Evolutionary conservation across 2,797 vertebrate species (phyloP), one percentile per base, ranked within the genome.

Genomic region (Acanthiza pusilla): DNA sequence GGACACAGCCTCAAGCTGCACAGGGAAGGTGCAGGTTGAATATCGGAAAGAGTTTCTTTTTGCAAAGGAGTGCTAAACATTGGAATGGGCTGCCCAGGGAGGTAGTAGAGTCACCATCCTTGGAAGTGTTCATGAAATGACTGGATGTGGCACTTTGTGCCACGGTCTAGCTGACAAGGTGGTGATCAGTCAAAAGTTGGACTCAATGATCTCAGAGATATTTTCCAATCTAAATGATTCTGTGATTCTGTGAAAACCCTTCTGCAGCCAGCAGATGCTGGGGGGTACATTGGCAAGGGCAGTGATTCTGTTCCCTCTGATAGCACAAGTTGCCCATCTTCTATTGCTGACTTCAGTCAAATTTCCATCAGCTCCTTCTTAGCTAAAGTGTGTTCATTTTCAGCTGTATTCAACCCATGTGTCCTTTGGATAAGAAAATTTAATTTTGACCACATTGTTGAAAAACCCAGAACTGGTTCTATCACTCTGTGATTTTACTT

Each of bases 111-210:
- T 20, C 38, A 17, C 9, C 25, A 47, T 16, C 18, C 15, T 15
- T 42, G 47, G 20, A 36, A 66, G 26, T 23, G 45, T 16, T 47
- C 22, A 27, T 23, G 45, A 66, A 65, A 32, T 0, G 0, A 58
- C 20, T n/a, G 57, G 25, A 47, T n/a, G 34, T 32, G 23, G 21
- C 25, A 20, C 6, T 71, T 65, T 12, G 30, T 53, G 38, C 21
- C 29, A 4, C 0, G 2, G 21, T 34, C 29, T 32, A 42, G 9
- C 45, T 60, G 60, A 47, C 7, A 65, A 47, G 11, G 11, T 30
- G 29, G 15, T 58, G 25, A 19, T 58, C 2, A 1, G 25, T 53
- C n/a, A 22, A 36, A 65, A 25, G 16, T 16, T 51, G n/a, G 38
- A 26, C 20, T 63, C 29, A 10, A 32, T 43, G 29, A 15, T 16